Evolutionary conservation across 92 coral and sea anemone species (phyloP), one percentile per base, ranked within the genome.

Genomic region (Galaxea fascicularis): DNA sequence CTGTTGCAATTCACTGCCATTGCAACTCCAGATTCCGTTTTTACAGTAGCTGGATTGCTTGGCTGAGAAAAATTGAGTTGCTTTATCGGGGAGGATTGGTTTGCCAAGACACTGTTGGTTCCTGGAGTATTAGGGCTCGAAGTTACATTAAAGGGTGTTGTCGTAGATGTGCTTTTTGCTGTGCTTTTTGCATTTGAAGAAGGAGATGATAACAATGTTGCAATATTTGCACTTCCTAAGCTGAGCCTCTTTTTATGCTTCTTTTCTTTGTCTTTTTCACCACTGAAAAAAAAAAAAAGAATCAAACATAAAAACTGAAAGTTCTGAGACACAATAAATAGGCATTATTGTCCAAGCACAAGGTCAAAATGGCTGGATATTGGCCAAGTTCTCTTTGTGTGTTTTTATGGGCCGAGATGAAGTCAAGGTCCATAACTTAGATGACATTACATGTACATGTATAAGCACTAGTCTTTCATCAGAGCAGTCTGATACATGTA

Each of bases 241-340:
- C 77, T 82, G 27, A 68, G 91, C 76, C 87, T 94, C 86, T 92
- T 96, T 64, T 91, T 96, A 65, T 68, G 86, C 75, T 94, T 96
- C 84, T 92, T 92, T 82, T 96, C 86, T 71, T 82, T 90, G 18
- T 93, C 93, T 28, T 87, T 96, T 30, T 87, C 97, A 10, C 91
- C 95, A 86, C 98, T 96, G 64, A 29, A 73, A 86, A 46, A 70
- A 14, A 57, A 28, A 54, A 78, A 64, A 81, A 26, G 39, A 17
- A 15, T 8, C 14, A 20, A 0, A 65, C 0, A 22, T 25, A 58
- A 14, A 69, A n/a, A 15, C 31, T 77, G 64, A 14, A 27, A 6
- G 51, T 30, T 16, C 30, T 11, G 18, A 17, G 63, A 22, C 31
- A 25, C 39, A 27, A 26, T 2, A 2, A 35, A 0, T 10, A 21